Evolutionary conservation across 2,797 vertebrate genomes (phyloP).

Genomic region (Anableps anableps): DNA sequence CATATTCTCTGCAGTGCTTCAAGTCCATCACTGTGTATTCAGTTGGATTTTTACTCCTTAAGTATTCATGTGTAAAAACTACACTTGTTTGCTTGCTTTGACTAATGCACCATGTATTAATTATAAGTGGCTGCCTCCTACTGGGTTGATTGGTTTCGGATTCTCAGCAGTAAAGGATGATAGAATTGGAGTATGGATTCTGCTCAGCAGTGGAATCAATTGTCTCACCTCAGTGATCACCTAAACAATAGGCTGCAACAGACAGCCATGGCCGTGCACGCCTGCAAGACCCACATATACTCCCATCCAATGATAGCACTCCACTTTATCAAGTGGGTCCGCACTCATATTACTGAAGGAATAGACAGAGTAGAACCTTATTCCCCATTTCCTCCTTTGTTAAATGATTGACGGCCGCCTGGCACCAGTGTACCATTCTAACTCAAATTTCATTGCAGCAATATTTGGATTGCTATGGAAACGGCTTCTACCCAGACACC

Average conservation of each 20-base stretch:
- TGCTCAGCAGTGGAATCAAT: slow-evolving; percentile 15
- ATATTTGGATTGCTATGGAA: slow-evolving; percentile 81
- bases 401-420: slow-evolving; percentile 64
- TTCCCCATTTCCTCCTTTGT: slow-evolving; percentile 65
- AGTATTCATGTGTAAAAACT: slow-evolving; percentile 7
- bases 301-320: slow-evolving; percentile 44
- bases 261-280: neutral
- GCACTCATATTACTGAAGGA: slow-evolving; percentile 39
- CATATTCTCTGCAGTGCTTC: slow-evolving; percentile 13
- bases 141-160: slow-evolving; percentile 20
- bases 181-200: slow-evolving; percentile 5
- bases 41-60: slow-evolving; percentile 12
- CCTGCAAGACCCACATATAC: slow-evolving; percentile 14
- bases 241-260: slow-evolving; percentile 17
- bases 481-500: slow-evolving; percentile 61
- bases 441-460: slow-evolving; percentile 63
- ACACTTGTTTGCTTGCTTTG: neutral
- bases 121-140: neutral
- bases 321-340: slow-evolving; percentile 49
- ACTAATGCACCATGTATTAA: slow-evolving; percentile 2
- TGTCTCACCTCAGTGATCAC: slow-evolving; percentile 10
- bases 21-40: slow-evolving; percentile 12
- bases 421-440: slow-evolving; percentile 54
- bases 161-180: slow-evolving; percentile 12
- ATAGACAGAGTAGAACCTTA: slow-evolving; percentile 32